Conservation (phyloP, 2,888 invertebrate genomes). For the Sminthurinus aureus region DNA sequence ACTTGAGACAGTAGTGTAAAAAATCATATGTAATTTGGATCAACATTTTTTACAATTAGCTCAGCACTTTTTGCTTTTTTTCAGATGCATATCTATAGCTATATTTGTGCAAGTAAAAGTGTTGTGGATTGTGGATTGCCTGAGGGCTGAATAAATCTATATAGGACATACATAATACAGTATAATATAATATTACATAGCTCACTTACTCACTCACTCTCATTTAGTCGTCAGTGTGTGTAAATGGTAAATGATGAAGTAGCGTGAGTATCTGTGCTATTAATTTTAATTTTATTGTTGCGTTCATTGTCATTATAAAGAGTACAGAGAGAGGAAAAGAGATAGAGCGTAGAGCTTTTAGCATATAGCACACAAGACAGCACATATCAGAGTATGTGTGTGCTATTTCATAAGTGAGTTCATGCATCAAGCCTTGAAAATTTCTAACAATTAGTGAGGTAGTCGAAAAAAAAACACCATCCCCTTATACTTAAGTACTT, state of each 20-base stretch:
- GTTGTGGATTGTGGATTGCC: background rate
- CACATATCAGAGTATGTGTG: background rate
- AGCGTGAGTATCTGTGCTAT: background rate
- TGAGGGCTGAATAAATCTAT: background rate
- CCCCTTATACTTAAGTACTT: background rate
- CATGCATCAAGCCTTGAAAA: slow-evolving; percentile 44
- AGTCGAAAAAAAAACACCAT: slow-evolving; percentile 17
- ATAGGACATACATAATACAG: background rate
- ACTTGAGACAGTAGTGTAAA: background rate
- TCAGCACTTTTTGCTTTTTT: background rate
- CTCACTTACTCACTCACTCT: background rate
- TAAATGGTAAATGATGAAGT: slow-evolving; percentile 3
- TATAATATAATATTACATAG: background rate
- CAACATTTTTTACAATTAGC: background rate
- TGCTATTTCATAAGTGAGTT: slow-evolving; percentile 30
- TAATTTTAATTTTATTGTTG: slow-evolving; percentile 29
- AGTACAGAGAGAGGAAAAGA: slow-evolving; percentile 14
- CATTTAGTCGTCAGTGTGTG: background rate
- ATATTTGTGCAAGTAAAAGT: background rate
- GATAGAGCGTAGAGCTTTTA: too few relatives aligned
- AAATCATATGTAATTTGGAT: background rate
- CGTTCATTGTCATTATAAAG: slow-evolving; percentile 43
- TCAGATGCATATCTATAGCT: background rate
- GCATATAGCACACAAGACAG: background rate
- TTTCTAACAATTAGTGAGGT: slow-evolving; percentile 37